Evolutionary conservation across 2,888 invertebrate species (phyloP), one percentile per base, ranked within the genome.

Genomic region (Microplitis deprimator): DNA sequence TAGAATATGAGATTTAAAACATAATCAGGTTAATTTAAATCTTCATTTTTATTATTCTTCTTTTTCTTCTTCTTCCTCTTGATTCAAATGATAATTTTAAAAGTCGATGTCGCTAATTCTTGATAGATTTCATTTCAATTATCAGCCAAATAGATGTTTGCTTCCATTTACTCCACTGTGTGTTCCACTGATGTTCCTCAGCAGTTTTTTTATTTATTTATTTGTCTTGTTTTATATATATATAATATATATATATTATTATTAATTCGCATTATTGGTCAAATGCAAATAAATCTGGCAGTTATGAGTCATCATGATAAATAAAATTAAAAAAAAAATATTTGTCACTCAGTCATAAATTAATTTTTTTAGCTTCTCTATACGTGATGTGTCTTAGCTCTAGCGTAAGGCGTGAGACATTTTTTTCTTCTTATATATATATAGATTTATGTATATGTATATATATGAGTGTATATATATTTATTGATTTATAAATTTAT

Each of bases 391-490:
- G 13, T 50, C 50, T 50, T 50, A 50, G 50, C 50, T 50, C 50
- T 50, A 50, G 50, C 50, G n/a, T 72, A 16, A 72, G 71, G 71
- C 20, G 39, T 72, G 38, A 72, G 38, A 72, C 40, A 13, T 72
- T 39, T 29, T 62, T 39, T 13, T 50, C 50, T 50, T 50, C 50
- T 50, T 68, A 5, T 16, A 7, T 68, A 40, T 41, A 16, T 68
- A n/a, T 16, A 29, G 3, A 29, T 13, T 69, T 59, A 50, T 64
- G 8, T 65, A 65, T 41, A 73, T 38, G 10, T 40, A 40, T 73
- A 62, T 13, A 62, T 62, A 7, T 62, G 16, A 7, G 7, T 62
- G 7, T 17, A 29, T 65, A 41, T 65, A 65, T 62, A 73, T 40
- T n/a, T 41, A 65, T 72, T 62, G 29, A 64, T 65, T 29, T 71